Evolutionary conservation across 2,888 invertebrate genomes (phyloP).

Genomic region (Andrena trimmerana): DNA sequence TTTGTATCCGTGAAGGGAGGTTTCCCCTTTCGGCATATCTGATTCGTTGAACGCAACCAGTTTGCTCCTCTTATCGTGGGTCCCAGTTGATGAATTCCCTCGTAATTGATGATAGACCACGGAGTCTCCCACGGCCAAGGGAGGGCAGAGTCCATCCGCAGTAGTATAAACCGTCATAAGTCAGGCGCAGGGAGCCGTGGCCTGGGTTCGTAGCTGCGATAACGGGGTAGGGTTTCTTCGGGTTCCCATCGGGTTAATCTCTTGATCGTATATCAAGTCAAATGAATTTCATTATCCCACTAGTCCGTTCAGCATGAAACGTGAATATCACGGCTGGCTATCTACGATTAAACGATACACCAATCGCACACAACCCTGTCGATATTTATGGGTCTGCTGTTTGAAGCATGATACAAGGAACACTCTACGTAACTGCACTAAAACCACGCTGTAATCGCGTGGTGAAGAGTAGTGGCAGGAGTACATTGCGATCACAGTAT

Average conservation of each 20-base stretch:
- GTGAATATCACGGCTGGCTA: conserved; percentile 15
- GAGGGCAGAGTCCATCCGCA: conserved; percentile 11
- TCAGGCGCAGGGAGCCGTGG: conserved; percentile 23
- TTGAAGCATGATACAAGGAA: not conserved
- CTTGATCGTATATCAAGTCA: conserved; percentile 30
- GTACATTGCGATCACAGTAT: no score
- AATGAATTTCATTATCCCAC: conserved; percentile 44
- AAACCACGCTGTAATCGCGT: no score
- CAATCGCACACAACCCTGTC: not conserved
- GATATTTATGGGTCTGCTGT: not conserved
- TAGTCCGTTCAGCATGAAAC: conserved; percentile 11
- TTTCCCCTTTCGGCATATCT: conserved; percentile 7
- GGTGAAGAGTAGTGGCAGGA: no score
- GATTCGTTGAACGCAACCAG: conserved; percentile 3
- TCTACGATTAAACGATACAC: conserved; percentile 40
- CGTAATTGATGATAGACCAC: conserved; percentile 32
- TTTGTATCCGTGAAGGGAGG: conserved; percentile 13
- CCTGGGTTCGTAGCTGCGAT: conserved; percentile 13
- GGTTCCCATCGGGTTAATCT: conserved; percentile 43
- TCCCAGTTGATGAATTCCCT: conserved; percentile 7
- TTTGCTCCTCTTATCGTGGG: conserved; percentile 23
- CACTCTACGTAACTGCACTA: no score
- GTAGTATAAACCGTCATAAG: conserved; percentile 46
- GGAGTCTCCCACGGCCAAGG: no score
- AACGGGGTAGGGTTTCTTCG: conserved; percentile 44